Base-by-base conservation (phyloP, 2,797 vertebrate species). In the Todus mexicanus region DNA sequence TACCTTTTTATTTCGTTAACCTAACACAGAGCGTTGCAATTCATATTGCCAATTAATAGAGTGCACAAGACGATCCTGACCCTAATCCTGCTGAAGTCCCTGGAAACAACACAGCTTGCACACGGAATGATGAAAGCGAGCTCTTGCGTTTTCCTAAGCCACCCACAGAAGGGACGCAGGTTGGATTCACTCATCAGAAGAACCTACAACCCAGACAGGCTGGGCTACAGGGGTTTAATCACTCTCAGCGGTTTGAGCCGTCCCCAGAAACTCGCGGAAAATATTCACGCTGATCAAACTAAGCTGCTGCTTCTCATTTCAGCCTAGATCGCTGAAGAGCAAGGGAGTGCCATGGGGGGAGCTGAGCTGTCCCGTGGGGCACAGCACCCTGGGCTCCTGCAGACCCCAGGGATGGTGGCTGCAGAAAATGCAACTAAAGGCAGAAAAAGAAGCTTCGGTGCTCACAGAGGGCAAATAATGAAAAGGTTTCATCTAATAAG, bases 311-410 rank as follows among this genome's bases (percentile, higher is more conserved):
- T 50, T 56, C 56, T 35, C 16, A 0, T 25, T n/a, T 19, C 81
- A 48, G 15, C 45, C 18, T 5, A 15, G 47, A 5, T 11, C 35
- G 25, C 3, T 3, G 17, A 25, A 9, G 7, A 33, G 4, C 27
- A 11, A 15, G 12, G 14, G 50, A 50, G 17, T 3, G 3, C 8
- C 1, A 1, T 0, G 16, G 15, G 18, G 33, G 31, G 38, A 66
- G n/a, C 47, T 0, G 3, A 86, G 76, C 64, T 42, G 6, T 69
- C 43, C 57, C 5, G 51, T 6, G 12, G 35, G 73, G 7, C 21
- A 11, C 11, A 3, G 40, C 59, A 82, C 21, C 31, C 72, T 4
- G 10, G n/a, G 40, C 65, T 80, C 53, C 64, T 12, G 14, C 51
- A 37, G 45, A 10, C 11, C 13, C 9, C 16, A 15, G 56, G 43